phyloP scores from a whole-genome alignment of 2,113 vertebrate species.

The Plectropomus leopardus region DNA sequence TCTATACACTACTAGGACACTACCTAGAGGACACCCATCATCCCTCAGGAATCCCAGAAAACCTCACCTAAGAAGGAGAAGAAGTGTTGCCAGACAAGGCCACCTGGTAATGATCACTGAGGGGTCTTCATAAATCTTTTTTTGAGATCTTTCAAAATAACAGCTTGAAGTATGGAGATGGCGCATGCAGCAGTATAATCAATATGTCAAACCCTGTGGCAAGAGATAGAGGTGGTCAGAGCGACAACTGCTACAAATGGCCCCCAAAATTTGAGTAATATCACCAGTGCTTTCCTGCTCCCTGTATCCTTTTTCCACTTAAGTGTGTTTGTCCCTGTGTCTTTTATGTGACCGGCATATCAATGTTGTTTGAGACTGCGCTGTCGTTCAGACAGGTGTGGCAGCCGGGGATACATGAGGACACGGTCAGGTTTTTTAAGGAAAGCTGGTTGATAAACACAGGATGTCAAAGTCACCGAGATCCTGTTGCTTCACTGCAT shows the following conservation, averaged over 20 bases:
- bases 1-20: constrained; percentile 66
- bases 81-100: constrained; percentile 36
- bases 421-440: constrained; percentile 18
- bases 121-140: constrained; percentile 66
- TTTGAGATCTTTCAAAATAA: constrained; percentile 56
- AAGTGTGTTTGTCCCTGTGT: constrained; percentile 23
- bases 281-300: constrained; percentile 5
- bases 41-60: constrained; percentile 54
- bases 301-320: constrained; percentile 23
- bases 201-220: constrained; percentile 45
- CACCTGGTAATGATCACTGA: constrained; percentile 68
- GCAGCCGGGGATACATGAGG: not conserved
- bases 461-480: constrained; percentile 21
- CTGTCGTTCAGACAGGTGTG: constrained; percentile 23
- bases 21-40: constrained; percentile 80
- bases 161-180: constrained; percentile 49
- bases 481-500: not conserved
- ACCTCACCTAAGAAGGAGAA: constrained; percentile 46
- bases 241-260: constrained; percentile 29
- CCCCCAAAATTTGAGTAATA: constrained; percentile 6
- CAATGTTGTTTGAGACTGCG: constrained; percentile 23
- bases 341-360: constrained; percentile 26
- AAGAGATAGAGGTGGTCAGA: constrained; percentile 15
- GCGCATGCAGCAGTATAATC: constrained; percentile 27
- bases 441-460: constrained; percentile 21